Base-by-base conservation (phyloP, 2,888 invertebrate genomes). In the Isoperla grammatica region DNA sequence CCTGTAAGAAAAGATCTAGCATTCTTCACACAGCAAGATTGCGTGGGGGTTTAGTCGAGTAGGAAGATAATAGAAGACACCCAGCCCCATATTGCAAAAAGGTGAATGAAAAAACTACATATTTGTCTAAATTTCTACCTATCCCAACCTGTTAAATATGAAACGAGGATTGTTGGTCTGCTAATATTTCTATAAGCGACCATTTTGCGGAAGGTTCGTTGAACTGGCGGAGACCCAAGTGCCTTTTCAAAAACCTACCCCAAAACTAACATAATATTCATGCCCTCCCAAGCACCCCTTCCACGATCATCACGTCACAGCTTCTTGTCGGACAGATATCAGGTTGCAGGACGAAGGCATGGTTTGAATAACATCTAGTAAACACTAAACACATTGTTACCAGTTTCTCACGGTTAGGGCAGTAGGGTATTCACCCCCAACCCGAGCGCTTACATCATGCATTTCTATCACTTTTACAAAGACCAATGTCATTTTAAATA, bases 221-320 rank as follows among this genome's bases (percentile, higher is more conserved):
- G 59, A 59, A 59, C 59, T 45, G 35, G 13, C 22, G 13, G n/a
- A n/a, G n/a, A n/a, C 37, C 54, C 54, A 54, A 59, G 54, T 59
- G 59, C 53, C 54, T 59, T 59, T 59, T 50, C 50, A 50, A 50
- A 42, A 54, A 50, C 13, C 50, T 53, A 53, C 53, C 53, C 45
- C 43, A 23, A 50, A 50, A 57, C 39, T 42, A 49, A 39, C 58
- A 49, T 43, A 50, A 43, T 58, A 58, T 58, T 58, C 53, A 59
- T 59, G 53, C 54, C 35, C 45, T 54, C 37, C 17, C 20, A 23
- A 42, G 35, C 53, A 19, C 39, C 57, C 37, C 23, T 46, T 29
- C 46, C n/a, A 11, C 29, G 29, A 13, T 40, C 6, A 17, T 23
- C 39, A n/a, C n/a, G 1, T 29, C 29, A 6, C 35, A 54, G 54